Evolutionary conservation across 1,140 invertebrate genomes (phyloP).

Genomic region (Dufourea novaeangliae): DNA sequence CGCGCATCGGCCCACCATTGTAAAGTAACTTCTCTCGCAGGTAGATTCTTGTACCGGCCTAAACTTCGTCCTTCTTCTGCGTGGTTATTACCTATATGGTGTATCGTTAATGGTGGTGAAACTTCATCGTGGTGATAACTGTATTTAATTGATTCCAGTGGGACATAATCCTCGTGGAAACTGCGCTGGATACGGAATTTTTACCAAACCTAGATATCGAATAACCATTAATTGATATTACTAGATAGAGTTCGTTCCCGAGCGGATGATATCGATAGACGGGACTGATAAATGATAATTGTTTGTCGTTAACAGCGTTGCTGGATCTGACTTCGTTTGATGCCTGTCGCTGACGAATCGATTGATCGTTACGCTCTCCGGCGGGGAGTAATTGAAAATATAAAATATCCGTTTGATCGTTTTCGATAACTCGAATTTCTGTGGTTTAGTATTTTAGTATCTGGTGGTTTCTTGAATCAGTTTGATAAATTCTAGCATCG

Average conservation of each 20-base stretch:
- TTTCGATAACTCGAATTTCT: background rate
- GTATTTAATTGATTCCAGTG: conserved; percentile 24
- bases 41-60: conserved; percentile 26
- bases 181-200: background rate
- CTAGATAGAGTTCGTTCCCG: background rate
- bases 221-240: conserved; percentile 10
- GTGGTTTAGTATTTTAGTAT: too few species aligned
- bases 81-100: too few species aligned
- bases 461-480: too few species aligned
- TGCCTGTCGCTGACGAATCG: background rate
- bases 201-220: conserved; percentile 1
- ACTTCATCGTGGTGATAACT: conserved; percentile 12
- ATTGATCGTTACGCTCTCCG: background rate
- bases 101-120: background rate
- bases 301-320: background rate
- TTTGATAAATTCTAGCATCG: too few species aligned
- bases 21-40: conserved; percentile 51
- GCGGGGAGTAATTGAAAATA: background rate
- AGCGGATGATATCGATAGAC: background rate
- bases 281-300: background rate
- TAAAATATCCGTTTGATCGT: background rate
- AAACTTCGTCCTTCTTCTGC: conserved; percentile 16
- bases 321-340: too few species aligned
- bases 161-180: conserved; percentile 19
- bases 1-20: conserved; percentile 17